Evolutionary conservation across 2,797 vertebrate genomes (phyloP).

Genomic region (Otus scops): DNA sequence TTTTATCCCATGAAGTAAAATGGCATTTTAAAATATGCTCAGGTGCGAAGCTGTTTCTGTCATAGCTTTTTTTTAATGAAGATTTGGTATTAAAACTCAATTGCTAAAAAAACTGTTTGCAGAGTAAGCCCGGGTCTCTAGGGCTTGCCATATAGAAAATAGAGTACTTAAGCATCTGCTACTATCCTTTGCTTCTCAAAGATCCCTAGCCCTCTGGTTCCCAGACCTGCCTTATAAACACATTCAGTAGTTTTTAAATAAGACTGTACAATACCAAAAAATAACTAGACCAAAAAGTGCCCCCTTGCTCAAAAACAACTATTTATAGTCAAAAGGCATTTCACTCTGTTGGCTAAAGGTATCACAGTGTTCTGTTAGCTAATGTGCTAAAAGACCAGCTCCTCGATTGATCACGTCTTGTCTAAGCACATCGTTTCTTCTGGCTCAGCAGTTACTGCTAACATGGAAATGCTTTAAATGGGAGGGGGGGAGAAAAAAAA

Average conservation of each 20-base stretch:
- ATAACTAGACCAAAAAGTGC: background rate
- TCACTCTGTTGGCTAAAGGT: background rate
- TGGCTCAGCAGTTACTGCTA: background rate
- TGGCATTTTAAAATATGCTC: background rate
- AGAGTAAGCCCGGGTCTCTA: background rate
- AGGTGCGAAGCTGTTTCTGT: background rate
- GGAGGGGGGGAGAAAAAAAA: background rate
- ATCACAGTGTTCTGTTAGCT: conserved; percentile 54
- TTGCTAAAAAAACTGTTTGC: background rate
- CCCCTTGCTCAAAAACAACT: conserved; percentile 3
- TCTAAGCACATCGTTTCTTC: background rate
- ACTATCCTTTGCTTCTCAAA: background rate
- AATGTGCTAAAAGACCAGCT: background rate
- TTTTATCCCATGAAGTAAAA: background rate
- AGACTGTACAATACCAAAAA: conserved; percentile 25
- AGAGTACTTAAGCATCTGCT: background rate
- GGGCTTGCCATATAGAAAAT: background rate
- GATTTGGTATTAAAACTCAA: background rate
- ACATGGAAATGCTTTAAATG: background rate
- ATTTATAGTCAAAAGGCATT: conserved; percentile 37
- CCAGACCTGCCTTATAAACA: background rate
- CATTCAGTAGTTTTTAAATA: background rate
- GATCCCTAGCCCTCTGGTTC: background rate
- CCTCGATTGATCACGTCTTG: fast-evolving
- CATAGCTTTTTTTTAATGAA: background rate